These are phyloP conservation scores for Indicator indicator DNA, from an alignment of 2,113 vertebrate genomes.

Conservation along the genomic window DNA sequence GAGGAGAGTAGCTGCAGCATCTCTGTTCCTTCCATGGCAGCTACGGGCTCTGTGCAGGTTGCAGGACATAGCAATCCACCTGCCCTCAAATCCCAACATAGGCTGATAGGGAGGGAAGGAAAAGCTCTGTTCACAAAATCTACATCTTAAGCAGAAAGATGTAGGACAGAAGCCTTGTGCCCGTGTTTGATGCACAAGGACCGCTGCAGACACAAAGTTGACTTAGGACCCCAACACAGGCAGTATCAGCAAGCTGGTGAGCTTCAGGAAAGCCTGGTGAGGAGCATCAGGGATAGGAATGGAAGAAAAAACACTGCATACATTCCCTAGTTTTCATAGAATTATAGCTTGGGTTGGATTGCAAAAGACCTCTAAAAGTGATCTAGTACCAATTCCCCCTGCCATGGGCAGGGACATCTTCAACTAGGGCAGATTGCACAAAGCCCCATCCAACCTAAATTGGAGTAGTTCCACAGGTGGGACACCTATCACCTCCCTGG, in stretches of 20 bases:
- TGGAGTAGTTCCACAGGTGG: too few species aligned
- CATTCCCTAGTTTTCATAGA: neutral
- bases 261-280: neutral
- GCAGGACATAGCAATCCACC: neutral
- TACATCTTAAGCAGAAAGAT: neutral
- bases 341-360: too few species aligned
- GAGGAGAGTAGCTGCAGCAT: neutral
- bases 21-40: neutral
- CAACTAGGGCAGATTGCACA: too few species aligned
- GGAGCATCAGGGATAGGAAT: neutral
- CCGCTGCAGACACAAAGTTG: neutral
- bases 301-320: neutral
- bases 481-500: too few species aligned
- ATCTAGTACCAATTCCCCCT: too few species aligned
- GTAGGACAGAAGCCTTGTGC: neutral
- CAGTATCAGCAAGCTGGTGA: too few species aligned
- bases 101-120: neutral
- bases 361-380: too few species aligned
- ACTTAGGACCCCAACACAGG: neutral
- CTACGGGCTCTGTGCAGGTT: neutral
- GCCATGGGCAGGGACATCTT: too few species aligned
- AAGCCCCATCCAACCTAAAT: too few species aligned
- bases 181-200: neutral
- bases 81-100: fast-evolving
- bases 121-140: neutral